These are phyloP conservation scores for Spatulosminthurus flaviceps DNA, from an alignment of 2,888 invertebrate genomes.

Conservation along the genomic window DNA sequence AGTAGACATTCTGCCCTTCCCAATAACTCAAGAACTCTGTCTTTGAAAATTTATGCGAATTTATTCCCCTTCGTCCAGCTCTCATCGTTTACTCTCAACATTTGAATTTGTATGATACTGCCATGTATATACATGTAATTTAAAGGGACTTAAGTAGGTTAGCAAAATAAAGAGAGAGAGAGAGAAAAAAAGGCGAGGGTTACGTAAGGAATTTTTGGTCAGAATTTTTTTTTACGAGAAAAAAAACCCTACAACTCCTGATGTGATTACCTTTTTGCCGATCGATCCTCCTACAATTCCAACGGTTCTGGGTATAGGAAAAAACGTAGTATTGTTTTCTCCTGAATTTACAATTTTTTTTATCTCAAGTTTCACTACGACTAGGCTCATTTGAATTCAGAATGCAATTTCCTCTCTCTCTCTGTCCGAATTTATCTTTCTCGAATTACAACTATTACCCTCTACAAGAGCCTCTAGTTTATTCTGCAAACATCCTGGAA, in stretches of 20 bases:
- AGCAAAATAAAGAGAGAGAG: too few relatives aligned
- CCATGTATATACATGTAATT: neutral
- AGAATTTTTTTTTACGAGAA: neutral
- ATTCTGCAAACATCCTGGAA: too few relatives aligned
- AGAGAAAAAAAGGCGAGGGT: constrained; percentile 1
- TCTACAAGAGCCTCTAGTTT: neutral
- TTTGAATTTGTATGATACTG: too few relatives aligned
- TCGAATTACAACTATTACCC: neutral
- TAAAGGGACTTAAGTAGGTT: neutral
- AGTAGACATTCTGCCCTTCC: constrained; percentile 25
- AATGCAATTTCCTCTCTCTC: constrained; percentile 44
- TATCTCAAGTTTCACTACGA: constrained; percentile 3
- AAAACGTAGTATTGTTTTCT: neutral
- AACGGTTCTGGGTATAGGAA: too few relatives aligned
- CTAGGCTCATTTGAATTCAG: constrained; percentile 61
- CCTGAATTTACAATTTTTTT: constrained; percentile 1
- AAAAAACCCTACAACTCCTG: neutral
- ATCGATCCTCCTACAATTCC: neutral
- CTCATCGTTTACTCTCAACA: neutral
- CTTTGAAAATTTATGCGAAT: neutral
- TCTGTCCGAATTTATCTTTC: constrained; percentile 4
- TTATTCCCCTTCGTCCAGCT: neutral
- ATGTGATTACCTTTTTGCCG: neutral
- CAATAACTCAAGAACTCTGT: neutral
- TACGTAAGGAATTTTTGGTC: constrained; percentile 8